Conservation (phyloP, 1,140 invertebrate genomes). For the Aphaenogaster ashmeadi region DNA sequence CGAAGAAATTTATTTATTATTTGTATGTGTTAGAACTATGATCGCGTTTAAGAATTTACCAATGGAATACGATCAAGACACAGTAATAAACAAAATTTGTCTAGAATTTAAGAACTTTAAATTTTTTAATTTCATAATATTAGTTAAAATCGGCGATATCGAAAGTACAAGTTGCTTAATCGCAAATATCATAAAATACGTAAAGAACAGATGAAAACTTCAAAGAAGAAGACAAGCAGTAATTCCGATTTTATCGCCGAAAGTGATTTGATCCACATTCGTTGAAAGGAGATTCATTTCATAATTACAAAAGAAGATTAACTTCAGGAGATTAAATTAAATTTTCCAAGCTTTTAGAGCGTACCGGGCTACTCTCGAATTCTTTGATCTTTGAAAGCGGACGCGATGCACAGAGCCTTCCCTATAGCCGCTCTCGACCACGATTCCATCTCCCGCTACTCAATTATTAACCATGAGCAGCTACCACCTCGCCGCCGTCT, state of each 20-base stretch:
- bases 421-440: neutral
- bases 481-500: conserved; percentile 57
- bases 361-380: neutral
- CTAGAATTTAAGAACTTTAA: neutral
- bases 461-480: conserved; percentile 43
- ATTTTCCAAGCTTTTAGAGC: neutral
- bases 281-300: neutral
- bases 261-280: neutral
- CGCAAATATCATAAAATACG: neutral
- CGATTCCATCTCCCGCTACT: neutral
- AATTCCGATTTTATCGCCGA: neutral
- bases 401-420: neutral
- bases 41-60: neutral
- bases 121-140: neutral
- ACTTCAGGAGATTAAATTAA: neutral
- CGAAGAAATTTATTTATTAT: neutral
- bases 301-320: neutral
- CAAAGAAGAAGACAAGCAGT: neutral
- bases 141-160: neutral
- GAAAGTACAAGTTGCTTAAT: neutral
- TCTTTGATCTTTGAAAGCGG: neutral
- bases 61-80: neutral
- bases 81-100: neutral
- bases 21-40: neutral
- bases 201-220: neutral